phyloP scores from a whole-genome alignment of 2,113 vertebrate genomes.

The Percopsis transmontana region DNA sequence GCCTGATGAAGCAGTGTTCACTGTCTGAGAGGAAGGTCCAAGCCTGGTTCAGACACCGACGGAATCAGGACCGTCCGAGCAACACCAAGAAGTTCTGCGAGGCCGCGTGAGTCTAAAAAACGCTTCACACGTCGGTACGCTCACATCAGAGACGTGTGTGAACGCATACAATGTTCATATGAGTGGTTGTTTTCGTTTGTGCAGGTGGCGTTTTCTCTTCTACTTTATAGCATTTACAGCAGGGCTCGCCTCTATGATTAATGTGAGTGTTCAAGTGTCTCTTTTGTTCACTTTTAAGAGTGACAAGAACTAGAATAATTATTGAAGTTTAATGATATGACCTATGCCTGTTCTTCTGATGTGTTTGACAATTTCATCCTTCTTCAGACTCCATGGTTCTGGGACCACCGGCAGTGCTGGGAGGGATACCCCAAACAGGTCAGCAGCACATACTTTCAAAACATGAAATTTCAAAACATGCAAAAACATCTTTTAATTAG shows the following conservation, averaged over 20 bases:
- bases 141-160: no score
- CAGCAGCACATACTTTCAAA: slow-evolving; percentile 44
- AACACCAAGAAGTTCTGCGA: slow-evolving; percentile 90
- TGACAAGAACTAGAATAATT: not conserved
- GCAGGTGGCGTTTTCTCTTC: slow-evolving; percentile 89
- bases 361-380: not conserved
- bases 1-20: slow-evolving; percentile 80
- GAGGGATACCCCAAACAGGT: slow-evolving; percentile 87
- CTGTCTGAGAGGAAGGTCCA: slow-evolving; percentile 81
- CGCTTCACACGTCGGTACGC: no score
- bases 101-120: slow-evolving; percentile 80
- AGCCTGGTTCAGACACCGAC: slow-evolving; percentile 85
- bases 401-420: slow-evolving; percentile 86
- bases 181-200: slow-evolving; percentile 37
- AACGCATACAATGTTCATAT: not conserved
- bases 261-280: slow-evolving; percentile 81
- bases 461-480: not conserved
- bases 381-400: slow-evolving; percentile 89
- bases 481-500: no score
- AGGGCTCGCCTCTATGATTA: slow-evolving; percentile 79
- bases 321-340: no score
- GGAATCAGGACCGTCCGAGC: slow-evolving; percentile 83
- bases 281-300: not conserved
- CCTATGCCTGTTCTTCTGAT: not conserved
- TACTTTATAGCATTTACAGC: slow-evolving; percentile 81